Evolutionary conservation across 2,113 vertebrate species (phyloP).

Genomic region (Terrapene triunguis): DNA sequence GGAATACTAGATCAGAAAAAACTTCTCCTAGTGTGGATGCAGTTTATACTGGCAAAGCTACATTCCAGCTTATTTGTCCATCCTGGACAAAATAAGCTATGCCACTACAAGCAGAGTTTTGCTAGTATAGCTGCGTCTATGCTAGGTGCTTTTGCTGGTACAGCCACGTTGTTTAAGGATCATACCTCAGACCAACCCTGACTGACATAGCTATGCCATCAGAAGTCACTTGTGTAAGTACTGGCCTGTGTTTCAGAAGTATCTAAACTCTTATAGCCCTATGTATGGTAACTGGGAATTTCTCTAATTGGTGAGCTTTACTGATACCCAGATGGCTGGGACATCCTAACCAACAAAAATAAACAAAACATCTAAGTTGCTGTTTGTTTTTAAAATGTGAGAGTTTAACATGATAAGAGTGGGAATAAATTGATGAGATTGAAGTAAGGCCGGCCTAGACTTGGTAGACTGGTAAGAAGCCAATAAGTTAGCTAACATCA

Average conservation of each 20-base stretch:
- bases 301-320: not conserved
- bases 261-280: not conserved
- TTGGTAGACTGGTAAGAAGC: not conserved
- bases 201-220: not conserved
- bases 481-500: rapidly evolving
- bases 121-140: not conserved
- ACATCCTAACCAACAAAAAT: not conserved
- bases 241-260: not conserved
- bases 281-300: not conserved
- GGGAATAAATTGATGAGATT: not conserved
- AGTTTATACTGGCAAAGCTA: not conserved
- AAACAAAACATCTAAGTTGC: not conserved
- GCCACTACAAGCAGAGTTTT: not conserved
- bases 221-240: not conserved
- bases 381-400: not conserved
- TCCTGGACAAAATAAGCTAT: not conserved
- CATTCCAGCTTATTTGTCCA: not conserved
- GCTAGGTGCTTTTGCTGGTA: not conserved
- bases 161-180: not conserved
- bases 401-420: not conserved
- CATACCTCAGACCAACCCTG: not conserved
- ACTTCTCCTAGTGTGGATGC: not conserved
- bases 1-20: not conserved
- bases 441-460: not conserved
- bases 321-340: not conserved